phyloP scores from a whole-genome alignment of 2,113 vertebrate genomes.

The Lontra canadensis region DNA sequence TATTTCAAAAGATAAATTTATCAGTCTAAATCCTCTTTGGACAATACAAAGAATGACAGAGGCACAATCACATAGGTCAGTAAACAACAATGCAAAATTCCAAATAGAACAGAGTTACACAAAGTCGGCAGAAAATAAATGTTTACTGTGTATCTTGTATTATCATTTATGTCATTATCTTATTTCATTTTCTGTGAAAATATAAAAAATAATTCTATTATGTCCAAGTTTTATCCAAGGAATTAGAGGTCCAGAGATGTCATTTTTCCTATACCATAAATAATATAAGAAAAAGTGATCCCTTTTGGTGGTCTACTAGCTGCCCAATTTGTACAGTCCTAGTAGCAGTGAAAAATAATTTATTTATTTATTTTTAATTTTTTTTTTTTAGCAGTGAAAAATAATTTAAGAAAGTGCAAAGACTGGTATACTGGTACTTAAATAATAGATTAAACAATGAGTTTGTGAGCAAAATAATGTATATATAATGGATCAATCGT shows the following conservation, averaged over 20 bases:
- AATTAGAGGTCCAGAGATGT: not conserved
- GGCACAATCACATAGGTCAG: not conserved
- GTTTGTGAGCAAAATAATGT: not conserved
- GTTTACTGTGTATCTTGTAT: not conserved
- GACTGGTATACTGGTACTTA: not conserved
- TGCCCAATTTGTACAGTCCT: not conserved
- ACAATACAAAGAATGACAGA: constrained; percentile 32
- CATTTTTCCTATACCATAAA: not conserved
- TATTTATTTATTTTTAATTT: too few relatives aligned
- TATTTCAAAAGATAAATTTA: constrained; percentile 9
- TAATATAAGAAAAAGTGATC: not conserved
- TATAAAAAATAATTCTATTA: not conserved
- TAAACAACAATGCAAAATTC: not conserved
- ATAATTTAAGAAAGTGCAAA: not conserved
- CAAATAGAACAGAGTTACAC: not conserved
- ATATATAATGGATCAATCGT: not conserved
- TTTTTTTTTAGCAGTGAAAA: not conserved
- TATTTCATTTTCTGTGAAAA: not conserved
- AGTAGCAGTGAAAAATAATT: not conserved
- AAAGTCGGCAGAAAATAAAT: not conserved
- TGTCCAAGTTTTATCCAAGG: not conserved
- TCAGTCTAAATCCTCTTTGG: constrained; percentile 33
- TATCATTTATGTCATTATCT: not conserved
- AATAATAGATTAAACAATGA: not conserved
- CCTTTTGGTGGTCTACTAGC: not conserved